Percentiles rank a stretch among this genome's conserved stretches.
Evolutionary conservation across 2,888 invertebrate species (phyloP).

Genomic region (Microplitis deprimator): DNA sequence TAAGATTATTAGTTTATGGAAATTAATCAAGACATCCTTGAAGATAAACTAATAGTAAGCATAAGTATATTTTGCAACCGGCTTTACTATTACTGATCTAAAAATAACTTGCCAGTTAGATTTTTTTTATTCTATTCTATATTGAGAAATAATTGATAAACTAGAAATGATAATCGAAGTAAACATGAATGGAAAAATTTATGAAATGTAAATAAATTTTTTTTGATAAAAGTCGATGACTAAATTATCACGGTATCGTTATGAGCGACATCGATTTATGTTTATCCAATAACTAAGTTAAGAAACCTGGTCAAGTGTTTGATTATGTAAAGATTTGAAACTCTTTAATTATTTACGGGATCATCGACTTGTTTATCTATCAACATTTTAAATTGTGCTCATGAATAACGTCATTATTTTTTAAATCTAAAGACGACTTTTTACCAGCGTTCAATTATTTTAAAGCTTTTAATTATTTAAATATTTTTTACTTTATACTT

Average conservation of each 20-base stretch:
- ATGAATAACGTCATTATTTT: no score
- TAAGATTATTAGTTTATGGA: conserved; percentile 29
- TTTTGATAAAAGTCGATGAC: neutral
- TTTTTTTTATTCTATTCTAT: neutral
- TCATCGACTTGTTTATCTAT: neutral
- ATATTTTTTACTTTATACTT: no score
- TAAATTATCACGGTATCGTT: neutral
- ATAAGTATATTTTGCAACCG: neutral
- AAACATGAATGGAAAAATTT: neutral
- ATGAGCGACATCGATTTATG: neutral
- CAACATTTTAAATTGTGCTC: neutral
- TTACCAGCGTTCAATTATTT: no score
- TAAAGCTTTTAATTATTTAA: no score
- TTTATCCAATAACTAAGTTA: neutral
- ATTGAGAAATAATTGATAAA: neutral
- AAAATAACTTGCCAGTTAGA: conserved; percentile 24
- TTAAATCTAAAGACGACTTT: no score
- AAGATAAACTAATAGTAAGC: conserved; percentile 17
- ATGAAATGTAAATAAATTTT: neutral
- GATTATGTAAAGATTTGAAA: neutral
- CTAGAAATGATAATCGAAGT: neutral
- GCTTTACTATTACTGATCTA: conserved; percentile 8
- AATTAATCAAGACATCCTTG: conserved; percentile 1
- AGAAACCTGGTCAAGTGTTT: conserved; percentile 24
- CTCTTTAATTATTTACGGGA: neutral